These are phyloP conservation scores for Pteruthius melanotis DNA, from an alignment of 2,113 vertebrate genomes.

Conservation along the genomic window DNA sequence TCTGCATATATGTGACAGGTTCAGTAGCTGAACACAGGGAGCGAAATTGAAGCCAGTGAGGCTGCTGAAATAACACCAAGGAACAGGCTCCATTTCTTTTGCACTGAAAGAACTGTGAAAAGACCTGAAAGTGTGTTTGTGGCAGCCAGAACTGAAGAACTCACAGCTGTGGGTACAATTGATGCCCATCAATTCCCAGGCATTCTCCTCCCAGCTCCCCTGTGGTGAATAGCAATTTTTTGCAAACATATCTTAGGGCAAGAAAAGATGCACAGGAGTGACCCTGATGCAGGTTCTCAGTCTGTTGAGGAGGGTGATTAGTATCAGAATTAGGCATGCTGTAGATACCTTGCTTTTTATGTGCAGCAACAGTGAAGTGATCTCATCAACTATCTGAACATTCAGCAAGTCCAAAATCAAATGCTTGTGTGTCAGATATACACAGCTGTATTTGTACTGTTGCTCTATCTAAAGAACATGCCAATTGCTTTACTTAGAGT, in stretches of 20 bases:
- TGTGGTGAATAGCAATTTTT: slow-evolving; percentile 29
- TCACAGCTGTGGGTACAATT: slow-evolving; percentile 58
- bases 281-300: not conserved
- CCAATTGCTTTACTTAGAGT: slow-evolving; percentile 63
- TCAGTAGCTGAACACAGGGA: not conserved
- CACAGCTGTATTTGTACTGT: slow-evolving; percentile 69
- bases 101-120: slow-evolving; percentile 41
- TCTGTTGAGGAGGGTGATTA: not conserved
- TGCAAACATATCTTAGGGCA: not conserved
- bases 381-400: slow-evolving; percentile 62
- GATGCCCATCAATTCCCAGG: slow-evolving; percentile 18
- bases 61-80: slow-evolving; percentile 4
- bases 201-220: not conserved
- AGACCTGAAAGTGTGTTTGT: slow-evolving; percentile 31
- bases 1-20: not conserved
- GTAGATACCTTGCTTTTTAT: slow-evolving; percentile 40
- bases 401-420: slow-evolving; percentile 69
- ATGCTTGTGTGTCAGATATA: slow-evolving; percentile 57
- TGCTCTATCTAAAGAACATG: slow-evolving; percentile 66
- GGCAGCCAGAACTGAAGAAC: slow-evolving; percentile 53
- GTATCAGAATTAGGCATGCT: not conserved
- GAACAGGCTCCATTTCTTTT: slow-evolving; percentile 1
- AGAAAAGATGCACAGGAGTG: not conserved
- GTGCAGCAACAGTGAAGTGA: slow-evolving; percentile 20
- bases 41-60: not conserved